Conservation (phyloP, 2,888 invertebrate species). For the Sipha maydis region DNA sequence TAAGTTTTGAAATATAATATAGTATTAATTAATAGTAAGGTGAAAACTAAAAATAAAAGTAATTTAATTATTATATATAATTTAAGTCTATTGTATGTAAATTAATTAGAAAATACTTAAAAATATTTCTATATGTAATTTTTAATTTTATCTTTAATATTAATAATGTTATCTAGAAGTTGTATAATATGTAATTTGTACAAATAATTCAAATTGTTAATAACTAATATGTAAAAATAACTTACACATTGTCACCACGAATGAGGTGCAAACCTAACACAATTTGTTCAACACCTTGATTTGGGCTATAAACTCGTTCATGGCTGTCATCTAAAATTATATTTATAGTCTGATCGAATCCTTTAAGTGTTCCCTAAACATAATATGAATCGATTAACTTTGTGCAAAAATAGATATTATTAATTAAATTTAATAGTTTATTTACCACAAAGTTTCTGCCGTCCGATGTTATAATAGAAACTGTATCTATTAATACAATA, state of each 20-base stretch:
- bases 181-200: background rate
- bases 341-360: constrained; percentile 99
- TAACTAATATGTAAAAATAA: constrained; percentile 64
- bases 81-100: too few relatives aligned
- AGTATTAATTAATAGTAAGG: too few relatives aligned
- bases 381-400: constrained; percentile 3
- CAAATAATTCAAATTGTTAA: background rate
- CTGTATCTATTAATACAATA: constrained; percentile 61
- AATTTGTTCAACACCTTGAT: constrained; percentile 92
- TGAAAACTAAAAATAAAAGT: too few relatives aligned
- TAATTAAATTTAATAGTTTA: background rate
- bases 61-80: too few relatives aligned
- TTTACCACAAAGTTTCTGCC: constrained; percentile 64
- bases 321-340: constrained; percentile 97
- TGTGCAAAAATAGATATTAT: background rate
- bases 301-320: constrained; percentile 95
- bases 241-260: constrained; percentile 95
- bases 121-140: too few relatives aligned
- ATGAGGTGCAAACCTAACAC: constrained; percentile 97
- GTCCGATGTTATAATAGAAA: constrained; percentile 64
- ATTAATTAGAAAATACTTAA: too few relatives aligned
- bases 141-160: too few relatives aligned
- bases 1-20: too few relatives aligned
- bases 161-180: too few relatives aligned
- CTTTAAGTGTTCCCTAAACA: constrained; percentile 89